Percentiles rank a stretch among this genome's conserved stretches.
phyloP scores from a whole-genome alignment of 2,113 vertebrate species.

The Oryzias woworae region DNA sequence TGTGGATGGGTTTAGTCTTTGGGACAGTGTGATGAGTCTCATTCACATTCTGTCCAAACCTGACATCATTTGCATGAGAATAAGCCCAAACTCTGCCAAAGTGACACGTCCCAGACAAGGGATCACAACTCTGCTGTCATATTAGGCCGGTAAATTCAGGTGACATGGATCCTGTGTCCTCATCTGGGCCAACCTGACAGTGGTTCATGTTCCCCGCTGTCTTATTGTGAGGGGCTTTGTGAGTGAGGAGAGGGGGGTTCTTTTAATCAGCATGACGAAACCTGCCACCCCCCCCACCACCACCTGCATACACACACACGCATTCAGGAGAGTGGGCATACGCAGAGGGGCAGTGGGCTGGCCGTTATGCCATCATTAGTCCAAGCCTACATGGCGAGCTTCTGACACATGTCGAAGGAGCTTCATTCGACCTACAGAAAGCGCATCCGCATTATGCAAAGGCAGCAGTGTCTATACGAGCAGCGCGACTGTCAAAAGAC shows the following conservation, averaged over 20 bases:
- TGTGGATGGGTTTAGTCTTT: slow-evolving; percentile 56
- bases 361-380: slow-evolving; percentile 82
- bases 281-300: slow-evolving; percentile 56
- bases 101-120: slow-evolving; percentile 76
- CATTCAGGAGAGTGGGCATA: slow-evolving; percentile 66
- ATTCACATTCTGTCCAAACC: slow-evolving; percentile 78
- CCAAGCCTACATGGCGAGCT: slow-evolving; percentile 73
- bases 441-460: slow-evolving; percentile 81
- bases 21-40: slow-evolving; percentile 76
- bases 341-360: slow-evolving; percentile 80
- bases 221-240: slow-evolving; percentile 73
- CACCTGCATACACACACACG: slow-evolving; percentile 24
- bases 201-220: slow-evolving; percentile 77
- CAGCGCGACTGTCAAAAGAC: slow-evolving; percentile 74
- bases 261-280: slow-evolving; percentile 81
- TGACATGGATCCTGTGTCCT: slow-evolving; percentile 78
- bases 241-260: slow-evolving; percentile 57
- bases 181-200: slow-evolving; percentile 80
- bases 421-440: slow-evolving; percentile 76
- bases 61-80: slow-evolving; percentile 80
- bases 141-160: slow-evolving; percentile 80
- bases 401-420: slow-evolving; percentile 81
- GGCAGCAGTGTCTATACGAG: slow-evolving; percentile 73
- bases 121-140: slow-evolving; percentile 78
- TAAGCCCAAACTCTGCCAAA: slow-evolving; percentile 75